Conservation (phyloP, 37 sponge, comb jelly and placozoan genomes). For the Haliclona indistincta region DNA sequence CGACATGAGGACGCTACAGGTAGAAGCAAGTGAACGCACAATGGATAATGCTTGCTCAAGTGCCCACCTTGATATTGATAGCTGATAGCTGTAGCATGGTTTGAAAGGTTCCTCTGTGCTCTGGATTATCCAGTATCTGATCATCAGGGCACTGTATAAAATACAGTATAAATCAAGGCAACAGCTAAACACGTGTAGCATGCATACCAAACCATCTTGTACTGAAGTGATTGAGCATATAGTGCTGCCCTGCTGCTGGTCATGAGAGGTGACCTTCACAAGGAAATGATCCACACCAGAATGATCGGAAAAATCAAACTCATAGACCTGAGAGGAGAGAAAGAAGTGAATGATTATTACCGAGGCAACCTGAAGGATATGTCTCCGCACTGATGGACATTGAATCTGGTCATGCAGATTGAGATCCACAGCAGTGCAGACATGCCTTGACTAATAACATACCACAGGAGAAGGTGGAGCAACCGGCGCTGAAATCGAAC, state of each 20-base stretch:
- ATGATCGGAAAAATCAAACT: not conserved
- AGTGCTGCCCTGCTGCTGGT: too few relatives aligned
- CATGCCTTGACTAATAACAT: not conserved
- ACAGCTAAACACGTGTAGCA: not conserved
- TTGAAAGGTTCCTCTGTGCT: conserved; percentile 60
- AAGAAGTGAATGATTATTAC: too few relatives aligned
- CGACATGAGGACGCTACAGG: not conserved
- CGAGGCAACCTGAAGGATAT: too few relatives aligned
- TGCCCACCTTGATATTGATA: conserved; percentile 21
- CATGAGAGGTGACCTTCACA: conserved; percentile 3
- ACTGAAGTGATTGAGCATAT: not conserved
- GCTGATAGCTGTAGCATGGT: conserved; percentile 57
- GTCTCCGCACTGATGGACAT: too few relatives aligned
- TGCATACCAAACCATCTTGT: not conserved
- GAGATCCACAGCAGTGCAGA: too few relatives aligned
- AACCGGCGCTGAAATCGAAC: not conserved
- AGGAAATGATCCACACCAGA: not conserved
- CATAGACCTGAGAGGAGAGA: not conserved
- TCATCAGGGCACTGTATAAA: conserved; percentile 42
- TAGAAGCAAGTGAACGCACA: too few relatives aligned
- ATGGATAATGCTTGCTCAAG: not conserved
- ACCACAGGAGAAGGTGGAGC: conserved; percentile 9
- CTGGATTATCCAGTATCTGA: conserved; percentile 53
- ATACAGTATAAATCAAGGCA: not conserved
- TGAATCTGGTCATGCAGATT: too few relatives aligned